Percentiles rank a stretch among this genome's conserved stretches.
Conservation (phyloP, 2,797 vertebrate genomes). For the Cheirogaleus major region DNA sequence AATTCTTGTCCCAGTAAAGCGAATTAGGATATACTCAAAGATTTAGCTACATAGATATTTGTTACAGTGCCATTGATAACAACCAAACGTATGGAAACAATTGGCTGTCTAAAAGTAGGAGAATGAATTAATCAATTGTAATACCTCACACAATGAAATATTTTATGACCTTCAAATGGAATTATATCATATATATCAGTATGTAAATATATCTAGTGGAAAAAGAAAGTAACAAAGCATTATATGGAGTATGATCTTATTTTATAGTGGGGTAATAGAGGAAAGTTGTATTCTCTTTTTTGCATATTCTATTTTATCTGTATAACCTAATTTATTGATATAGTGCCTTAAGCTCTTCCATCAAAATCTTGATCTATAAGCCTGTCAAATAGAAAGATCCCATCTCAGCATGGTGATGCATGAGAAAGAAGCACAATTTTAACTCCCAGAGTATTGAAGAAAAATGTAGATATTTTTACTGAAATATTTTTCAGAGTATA, state of each 20-base stretch:
- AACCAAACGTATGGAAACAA: neutral
- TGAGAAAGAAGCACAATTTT: conserved; percentile 49
- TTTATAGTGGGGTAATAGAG: neutral
- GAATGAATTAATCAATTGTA: neutral
- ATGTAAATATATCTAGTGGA: neutral
- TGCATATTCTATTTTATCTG: conserved; percentile 66
- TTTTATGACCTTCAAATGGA: neutral
- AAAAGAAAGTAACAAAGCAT: neutral
- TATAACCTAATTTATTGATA: conserved; percentile 74
- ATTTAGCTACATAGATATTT: neutral
- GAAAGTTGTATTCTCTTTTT: conserved; percentile 40
- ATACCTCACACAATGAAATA: neutral
- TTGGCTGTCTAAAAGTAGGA: neutral
- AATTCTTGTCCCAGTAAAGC: neutral
- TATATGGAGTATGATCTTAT: neutral
- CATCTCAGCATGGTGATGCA: conserved; percentile 45
- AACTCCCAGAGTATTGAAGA: conserved; percentile 36
- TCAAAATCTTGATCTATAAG: conserved; percentile 68
- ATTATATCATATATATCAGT: neutral
- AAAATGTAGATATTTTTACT: conserved; percentile 55
- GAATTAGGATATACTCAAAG: neutral
- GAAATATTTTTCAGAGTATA: conserved; percentile 23
- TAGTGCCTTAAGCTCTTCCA: conserved; percentile 60
- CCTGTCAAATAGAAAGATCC: conserved; percentile 65
- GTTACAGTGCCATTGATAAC: neutral